Evolutionary conservation across 1,140 invertebrate genomes (phyloP).

Genomic region (Scaptomyza montana): DNA sequence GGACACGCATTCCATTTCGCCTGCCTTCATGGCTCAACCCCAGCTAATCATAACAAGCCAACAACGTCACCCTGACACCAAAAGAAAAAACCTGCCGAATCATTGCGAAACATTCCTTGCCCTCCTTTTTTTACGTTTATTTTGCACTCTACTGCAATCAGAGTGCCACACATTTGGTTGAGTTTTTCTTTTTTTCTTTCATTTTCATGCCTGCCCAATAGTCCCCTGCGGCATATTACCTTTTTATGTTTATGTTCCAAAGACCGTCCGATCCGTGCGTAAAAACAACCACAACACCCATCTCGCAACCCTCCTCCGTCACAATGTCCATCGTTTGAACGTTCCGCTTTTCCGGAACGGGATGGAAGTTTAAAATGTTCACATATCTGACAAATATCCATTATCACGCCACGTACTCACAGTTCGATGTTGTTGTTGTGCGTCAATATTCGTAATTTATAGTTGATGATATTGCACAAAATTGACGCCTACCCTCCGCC

Average conservation of each 20-base stretch:
- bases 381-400: constrained; percentile 82
- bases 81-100: constrained; percentile 65
- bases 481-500: constrained; percentile 20
- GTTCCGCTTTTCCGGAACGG: constrained; percentile 33
- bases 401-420: constrained; percentile 79
- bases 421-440: constrained; percentile 17
- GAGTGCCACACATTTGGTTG: constrained; percentile 44
- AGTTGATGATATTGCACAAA: constrained; percentile 82
- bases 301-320: neutral
- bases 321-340: neutral
- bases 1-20: constrained; percentile 20
- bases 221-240: constrained; percentile 76
- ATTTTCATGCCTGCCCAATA: constrained; percentile 5
- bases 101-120: constrained; percentile 63
- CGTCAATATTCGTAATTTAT: constrained; percentile 81
- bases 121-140: constrained; percentile 35
- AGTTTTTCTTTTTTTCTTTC: neutral
- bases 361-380: constrained; percentile 71
- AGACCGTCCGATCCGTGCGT: constrained; percentile 44
- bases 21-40: neutral
- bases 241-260: constrained; percentile 76
- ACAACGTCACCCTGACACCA: constrained; percentile 9
- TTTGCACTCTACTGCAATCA: constrained; percentile 68
- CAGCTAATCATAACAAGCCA: constrained; percentile 36
- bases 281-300: constrained; percentile 39